These are phyloP conservation scores for Cydia fagiglandana DNA, from an alignment of 1,140 invertebrate genomes.

Conservation along the genomic window DNA sequence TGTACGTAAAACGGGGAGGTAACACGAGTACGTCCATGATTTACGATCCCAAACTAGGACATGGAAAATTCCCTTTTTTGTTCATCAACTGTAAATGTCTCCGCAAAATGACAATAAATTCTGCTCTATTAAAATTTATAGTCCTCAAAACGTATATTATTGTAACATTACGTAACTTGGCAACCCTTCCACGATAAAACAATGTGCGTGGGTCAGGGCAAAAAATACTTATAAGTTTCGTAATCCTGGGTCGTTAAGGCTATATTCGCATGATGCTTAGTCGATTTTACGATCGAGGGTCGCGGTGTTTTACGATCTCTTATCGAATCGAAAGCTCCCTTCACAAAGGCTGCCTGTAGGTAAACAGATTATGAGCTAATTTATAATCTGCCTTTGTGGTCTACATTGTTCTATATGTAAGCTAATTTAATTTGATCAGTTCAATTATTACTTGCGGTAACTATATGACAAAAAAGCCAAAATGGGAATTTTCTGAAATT, in stretches of 20 bases:
- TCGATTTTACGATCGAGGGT: constrained; percentile 65
- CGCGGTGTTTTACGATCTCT: constrained; percentile 71
- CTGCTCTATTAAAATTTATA: constrained; percentile 73
- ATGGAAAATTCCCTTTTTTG: constrained; percentile 61
- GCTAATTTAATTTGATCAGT: background rate
- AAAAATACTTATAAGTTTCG: constrained; percentile 56
- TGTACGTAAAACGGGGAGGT: background rate
- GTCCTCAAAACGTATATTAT: constrained; percentile 64
- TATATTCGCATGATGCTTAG: constrained; percentile 52
- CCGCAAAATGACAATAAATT: constrained; percentile 70
- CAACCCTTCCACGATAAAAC: constrained; percentile 73
- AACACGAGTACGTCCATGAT: constrained; percentile 36
- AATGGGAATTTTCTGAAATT: no score
- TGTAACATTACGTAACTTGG: constrained; percentile 69
- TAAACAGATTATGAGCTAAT: constrained; percentile 50
- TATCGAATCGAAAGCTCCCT: constrained; percentile 71
- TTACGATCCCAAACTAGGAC: constrained; percentile 56
- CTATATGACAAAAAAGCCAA: no score
- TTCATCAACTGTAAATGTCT: constrained; percentile 72
- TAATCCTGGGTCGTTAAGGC: constrained; percentile 52
- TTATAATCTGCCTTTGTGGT: constrained; percentile 35
- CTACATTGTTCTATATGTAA: constrained; percentile 15
- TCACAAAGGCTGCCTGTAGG: constrained; percentile 49
- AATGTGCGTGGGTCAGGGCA: constrained; percentile 62
- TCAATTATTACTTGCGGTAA: no score